These are phyloP conservation scores for Germaria angustata DNA, from an alignment of 2,888 invertebrate species.

Conservation along the genomic window DNA sequence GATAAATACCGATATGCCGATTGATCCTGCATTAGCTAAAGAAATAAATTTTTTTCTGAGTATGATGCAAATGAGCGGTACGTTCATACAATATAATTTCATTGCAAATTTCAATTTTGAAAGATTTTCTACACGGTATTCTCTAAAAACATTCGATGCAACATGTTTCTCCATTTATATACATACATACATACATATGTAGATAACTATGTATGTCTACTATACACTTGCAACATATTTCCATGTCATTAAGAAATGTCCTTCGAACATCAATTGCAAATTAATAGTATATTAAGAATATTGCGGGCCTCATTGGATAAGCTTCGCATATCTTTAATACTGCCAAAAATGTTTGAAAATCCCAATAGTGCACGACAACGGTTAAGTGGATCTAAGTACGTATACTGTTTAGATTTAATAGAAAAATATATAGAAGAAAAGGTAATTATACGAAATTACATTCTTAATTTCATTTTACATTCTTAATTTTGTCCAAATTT, in stretches of 20 bases:
- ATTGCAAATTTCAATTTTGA: too few relatives aligned
- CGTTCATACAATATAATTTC: too few relatives aligned
- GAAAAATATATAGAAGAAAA: slow-evolving; percentile 66
- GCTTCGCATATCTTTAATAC: slow-evolving; percentile 68
- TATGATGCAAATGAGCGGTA: too few relatives aligned
- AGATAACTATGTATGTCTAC: neutral
- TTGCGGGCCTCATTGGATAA: slow-evolving; percentile 69
- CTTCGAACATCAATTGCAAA: slow-evolving; percentile 69
- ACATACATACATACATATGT: too few relatives aligned
- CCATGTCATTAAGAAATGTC: slow-evolving; percentile 45
- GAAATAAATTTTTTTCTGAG: too few relatives aligned
- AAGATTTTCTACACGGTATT: too few relatives aligned
- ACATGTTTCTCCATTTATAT: too few relatives aligned
- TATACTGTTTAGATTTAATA: slow-evolving; percentile 59
- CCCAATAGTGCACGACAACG: slow-evolving; percentile 52
- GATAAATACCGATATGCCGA: too few relatives aligned
- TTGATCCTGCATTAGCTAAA: too few relatives aligned
- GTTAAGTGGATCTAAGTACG: slow-evolving; percentile 61
- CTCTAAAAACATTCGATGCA: too few relatives aligned
- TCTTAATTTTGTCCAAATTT: neutral
- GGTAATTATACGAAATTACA: slow-evolving; percentile 32
- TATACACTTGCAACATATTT: neutral
- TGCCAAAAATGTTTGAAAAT: slow-evolving; percentile 69
- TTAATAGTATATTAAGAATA: slow-evolving; percentile 69
- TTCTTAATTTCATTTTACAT: neutral